A percentile compares a stretch with the other conserved stretches of the same genome.
These are phyloP conservation scores for Lasioglossum leucozonium DNA, from an alignment of 2,888 invertebrate species.

Conservation along the genomic window DNA sequence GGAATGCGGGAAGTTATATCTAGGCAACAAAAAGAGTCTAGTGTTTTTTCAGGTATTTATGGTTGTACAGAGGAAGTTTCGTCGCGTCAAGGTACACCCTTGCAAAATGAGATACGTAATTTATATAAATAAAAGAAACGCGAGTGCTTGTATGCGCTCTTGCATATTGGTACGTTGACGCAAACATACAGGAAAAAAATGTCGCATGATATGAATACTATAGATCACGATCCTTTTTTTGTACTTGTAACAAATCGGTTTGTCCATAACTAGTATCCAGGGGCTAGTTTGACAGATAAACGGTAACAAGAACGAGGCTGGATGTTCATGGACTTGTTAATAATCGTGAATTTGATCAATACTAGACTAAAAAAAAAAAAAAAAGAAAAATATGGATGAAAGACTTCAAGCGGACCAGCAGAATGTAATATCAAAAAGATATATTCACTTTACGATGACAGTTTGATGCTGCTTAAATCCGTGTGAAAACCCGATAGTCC, in stretches of 20 bases:
- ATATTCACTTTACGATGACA: constrained; percentile 53
- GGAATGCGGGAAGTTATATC: not conserved
- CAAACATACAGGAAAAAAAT: constrained; percentile 28
- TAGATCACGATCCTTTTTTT: constrained; percentile 67
- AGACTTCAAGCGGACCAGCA: constrained; percentile 63
- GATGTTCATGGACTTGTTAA: constrained; percentile 60
- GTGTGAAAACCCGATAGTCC: constrained; percentile 34
- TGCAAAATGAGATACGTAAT: constrained; percentile 73
- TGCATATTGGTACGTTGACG: constrained; percentile 63
- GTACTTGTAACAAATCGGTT: constrained; percentile 65
- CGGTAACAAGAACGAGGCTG: constrained; percentile 54
- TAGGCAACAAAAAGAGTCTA: not conserved
- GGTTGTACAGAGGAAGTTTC: constrained; percentile 9
- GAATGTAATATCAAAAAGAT: constrained; percentile 47
- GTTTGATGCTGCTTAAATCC: constrained; percentile 54
- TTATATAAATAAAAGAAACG: constrained; percentile 60
- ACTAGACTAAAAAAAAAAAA: constrained; percentile 33
- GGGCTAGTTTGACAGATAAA: constrained; percentile 55
- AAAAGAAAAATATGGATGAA: constrained; percentile 39
- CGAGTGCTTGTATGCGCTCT: constrained; percentile 55
- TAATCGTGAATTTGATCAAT: constrained; percentile 50
- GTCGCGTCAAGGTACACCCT: constrained; percentile 55
- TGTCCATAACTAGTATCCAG: constrained; percentile 54
- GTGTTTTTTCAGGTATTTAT: constrained; percentile 18
- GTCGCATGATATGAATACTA: constrained; percentile 59